phyloP scores from a whole-genome alignment of 2,888 invertebrate species.

The Isoperla grammatica region DNA sequence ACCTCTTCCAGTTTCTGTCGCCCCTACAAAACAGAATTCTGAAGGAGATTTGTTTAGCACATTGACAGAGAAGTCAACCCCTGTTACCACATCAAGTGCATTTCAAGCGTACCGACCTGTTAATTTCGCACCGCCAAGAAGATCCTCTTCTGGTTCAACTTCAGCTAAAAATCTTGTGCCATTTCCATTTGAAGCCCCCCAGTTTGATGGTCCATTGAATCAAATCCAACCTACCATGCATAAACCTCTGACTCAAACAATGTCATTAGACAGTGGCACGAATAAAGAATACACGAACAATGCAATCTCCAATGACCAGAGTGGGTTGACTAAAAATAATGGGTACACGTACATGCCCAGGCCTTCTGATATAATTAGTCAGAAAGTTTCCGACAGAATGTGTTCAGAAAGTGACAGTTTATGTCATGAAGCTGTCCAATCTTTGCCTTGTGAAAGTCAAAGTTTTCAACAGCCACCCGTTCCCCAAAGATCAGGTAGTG shows the following conservation, averaged over 20 bases:
- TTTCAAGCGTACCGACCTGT: slow-evolving; percentile 27
- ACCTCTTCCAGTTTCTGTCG: not conserved
- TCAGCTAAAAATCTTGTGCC: slow-evolving; percentile 40
- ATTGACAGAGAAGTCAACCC: not conserved
- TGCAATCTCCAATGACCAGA: not conserved
- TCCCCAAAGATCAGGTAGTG: slow-evolving; percentile 28
- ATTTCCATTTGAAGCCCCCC: slow-evolving; percentile 12
- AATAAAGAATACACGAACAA: not conserved
- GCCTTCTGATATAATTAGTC: not conserved
- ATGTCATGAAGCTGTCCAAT: slow-evolving; percentile 15
- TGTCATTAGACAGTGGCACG: slow-evolving; percentile 10
- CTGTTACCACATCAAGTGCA: slow-evolving; percentile 15
- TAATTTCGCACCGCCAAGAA: slow-evolving; percentile 22
- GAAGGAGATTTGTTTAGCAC: slow-evolving; percentile 19
- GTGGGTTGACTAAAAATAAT: slow-evolving; percentile 4
- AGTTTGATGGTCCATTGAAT: not conserved
- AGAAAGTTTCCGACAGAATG: not conserved
- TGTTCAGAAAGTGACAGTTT: not conserved
- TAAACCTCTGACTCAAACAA: slow-evolving; percentile 13
- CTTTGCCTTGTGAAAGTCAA: slow-evolving; percentile 17
- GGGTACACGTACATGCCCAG: slow-evolving; percentile 1
- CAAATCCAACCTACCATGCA: not conserved
- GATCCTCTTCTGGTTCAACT: slow-evolving; percentile 29
- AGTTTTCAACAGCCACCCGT: slow-evolving; percentile 9
- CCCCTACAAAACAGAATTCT: slow-evolving; percentile 14